Evolutionary conservation across 2,888 invertebrate genomes (phyloP).

Genomic region (Malachius bipustulatus): DNA sequence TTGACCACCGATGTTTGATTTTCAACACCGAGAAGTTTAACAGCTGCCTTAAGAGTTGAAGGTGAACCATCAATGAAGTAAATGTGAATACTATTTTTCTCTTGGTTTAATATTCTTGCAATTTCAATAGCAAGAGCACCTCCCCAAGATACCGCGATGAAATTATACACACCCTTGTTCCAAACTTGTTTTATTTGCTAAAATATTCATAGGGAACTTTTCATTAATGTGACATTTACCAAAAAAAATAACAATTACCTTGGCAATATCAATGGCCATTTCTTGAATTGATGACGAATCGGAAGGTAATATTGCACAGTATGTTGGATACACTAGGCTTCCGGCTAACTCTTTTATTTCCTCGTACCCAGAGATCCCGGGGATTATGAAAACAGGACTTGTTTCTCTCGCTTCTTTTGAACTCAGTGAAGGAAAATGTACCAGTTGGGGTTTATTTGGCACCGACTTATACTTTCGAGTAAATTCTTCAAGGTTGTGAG

Average conservation of each 20-base stretch:
- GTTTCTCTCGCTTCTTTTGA: slow-evolving; percentile 31
- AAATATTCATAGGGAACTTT: slow-evolving; percentile 22
- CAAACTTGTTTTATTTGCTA: slow-evolving; percentile 50
- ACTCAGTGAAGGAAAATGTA: slow-evolving; percentile 32
- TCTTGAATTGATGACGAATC: slow-evolving; percentile 24
- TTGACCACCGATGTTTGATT: too few relatives aligned
- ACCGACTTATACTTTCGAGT: slow-evolving; percentile 22
- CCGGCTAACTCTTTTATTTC: slow-evolving; percentile 26
- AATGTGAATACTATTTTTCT: slow-evolving; percentile 45
- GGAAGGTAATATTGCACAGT: slow-evolving; percentile 31
- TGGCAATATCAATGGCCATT: slow-evolving; percentile 27
- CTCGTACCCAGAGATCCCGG: slow-evolving; percentile 31
- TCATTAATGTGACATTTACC: neutral
- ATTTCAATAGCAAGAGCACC: slow-evolving; percentile 70
- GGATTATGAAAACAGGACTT: slow-evolving; percentile 35
- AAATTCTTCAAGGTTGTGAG: slow-evolving; percentile 27
- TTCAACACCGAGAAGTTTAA: slow-evolving; percentile 39
- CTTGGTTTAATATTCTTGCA: slow-evolving; percentile 56
- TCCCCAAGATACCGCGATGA: slow-evolving; percentile 87
- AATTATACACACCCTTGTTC: slow-evolving; percentile 52
- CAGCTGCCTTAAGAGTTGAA: slow-evolving; percentile 48
- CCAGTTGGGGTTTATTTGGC: slow-evolving; percentile 27
- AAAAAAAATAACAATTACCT: slow-evolving; percentile 20
- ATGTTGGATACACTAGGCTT: slow-evolving; percentile 33
- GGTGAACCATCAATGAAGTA: slow-evolving; percentile 77